phyloP scores from a whole-genome alignment of 2,113 vertebrate genomes.

The Zosterops japonicus region DNA sequence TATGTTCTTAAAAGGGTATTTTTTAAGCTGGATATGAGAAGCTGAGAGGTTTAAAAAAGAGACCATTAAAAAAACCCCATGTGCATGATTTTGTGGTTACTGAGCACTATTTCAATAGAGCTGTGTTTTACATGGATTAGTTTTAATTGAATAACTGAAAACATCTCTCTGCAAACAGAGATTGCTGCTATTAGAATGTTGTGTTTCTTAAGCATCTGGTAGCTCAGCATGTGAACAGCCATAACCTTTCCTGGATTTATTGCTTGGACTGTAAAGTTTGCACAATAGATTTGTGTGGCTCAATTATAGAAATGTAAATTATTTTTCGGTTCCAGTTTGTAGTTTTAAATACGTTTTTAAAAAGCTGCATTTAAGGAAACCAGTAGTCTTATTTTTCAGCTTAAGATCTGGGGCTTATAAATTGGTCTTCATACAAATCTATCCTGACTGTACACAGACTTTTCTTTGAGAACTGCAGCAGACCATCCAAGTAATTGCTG shows the following conservation, averaged over 20 bases:
- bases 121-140: not conserved
- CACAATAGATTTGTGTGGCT: not conserved
- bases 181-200: not conserved
- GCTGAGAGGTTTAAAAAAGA: not conserved
- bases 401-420: not conserved
- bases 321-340: not conserved
- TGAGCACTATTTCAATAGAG: not conserved
- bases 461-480: not conserved
- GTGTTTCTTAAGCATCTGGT: not conserved
- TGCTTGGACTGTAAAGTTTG: not conserved
- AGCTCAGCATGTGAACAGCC: not conserved
- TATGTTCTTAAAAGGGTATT: not conserved
- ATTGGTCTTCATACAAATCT: not conserved
- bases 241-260: not conserved
- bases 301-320: not conserved
- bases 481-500: not conserved
- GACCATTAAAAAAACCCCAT: not conserved
- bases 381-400: not conserved
- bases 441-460: not conserved
- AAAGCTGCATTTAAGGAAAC: not conserved
- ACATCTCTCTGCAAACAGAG: not conserved
- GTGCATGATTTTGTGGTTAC: not conserved
- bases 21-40: not conserved
- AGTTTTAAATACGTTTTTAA: not conserved
- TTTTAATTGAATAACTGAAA: constrained; percentile 8